Conservation (phyloP, 2,113 vertebrate species). For the Crotalus viridis region DNA sequence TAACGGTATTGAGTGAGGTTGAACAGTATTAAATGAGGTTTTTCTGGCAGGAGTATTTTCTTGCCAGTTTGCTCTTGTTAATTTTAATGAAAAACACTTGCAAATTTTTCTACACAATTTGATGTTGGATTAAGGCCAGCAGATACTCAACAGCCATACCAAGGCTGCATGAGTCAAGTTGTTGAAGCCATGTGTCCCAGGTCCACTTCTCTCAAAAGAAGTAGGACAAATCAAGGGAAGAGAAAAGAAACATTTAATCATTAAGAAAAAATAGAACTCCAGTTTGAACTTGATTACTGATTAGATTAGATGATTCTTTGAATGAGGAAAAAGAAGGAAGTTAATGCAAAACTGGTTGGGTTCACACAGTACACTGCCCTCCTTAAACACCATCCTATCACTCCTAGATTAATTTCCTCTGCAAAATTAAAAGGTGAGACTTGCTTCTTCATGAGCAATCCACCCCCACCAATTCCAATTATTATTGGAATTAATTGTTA, state of each 20-base stretch:
- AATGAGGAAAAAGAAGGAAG: background rate
- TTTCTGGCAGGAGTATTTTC: background rate
- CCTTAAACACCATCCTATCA: background rate
- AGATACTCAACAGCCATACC: background rate
- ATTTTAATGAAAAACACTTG: background rate
- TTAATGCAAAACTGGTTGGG: background rate
- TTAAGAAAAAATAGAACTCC: background rate
- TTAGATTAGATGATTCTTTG: background rate
- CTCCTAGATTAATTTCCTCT: background rate
- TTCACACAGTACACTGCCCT: background rate
- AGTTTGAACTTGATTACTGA: background rate
- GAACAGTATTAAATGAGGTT: background rate
- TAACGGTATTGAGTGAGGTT: background rate
- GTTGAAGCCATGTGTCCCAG: background rate
- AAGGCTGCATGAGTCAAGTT: background rate
- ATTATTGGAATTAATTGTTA: background rate
- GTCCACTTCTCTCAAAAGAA: background rate
- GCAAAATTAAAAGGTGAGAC: background rate
- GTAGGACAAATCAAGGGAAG: background rate
- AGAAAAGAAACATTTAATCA: background rate
- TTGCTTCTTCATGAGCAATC: background rate
- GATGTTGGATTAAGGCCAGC: background rate
- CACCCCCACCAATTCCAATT: background rate
- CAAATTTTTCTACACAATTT: background rate
- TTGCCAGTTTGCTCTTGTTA: background rate